Conservation (phyloP, 2,888 invertebrate species). For the Eupsilia transversa region DNA sequence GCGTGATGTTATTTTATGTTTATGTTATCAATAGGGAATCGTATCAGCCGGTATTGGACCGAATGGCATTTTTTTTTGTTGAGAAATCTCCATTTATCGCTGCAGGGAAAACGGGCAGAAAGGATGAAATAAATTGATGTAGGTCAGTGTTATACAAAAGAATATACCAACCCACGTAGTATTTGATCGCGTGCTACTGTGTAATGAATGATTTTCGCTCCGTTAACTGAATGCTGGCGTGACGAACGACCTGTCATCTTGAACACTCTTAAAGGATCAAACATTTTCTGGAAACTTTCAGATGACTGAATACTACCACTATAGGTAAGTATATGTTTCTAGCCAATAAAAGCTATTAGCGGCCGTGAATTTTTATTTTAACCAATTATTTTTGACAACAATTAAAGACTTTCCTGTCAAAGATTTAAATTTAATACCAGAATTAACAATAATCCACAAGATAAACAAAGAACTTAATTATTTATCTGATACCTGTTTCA, state of each 20-base stretch:
- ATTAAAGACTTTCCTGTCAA: background rate
- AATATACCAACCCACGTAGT: background rate
- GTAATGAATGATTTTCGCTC: constrained; percentile 42
- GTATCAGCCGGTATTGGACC: background rate
- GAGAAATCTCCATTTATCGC: background rate
- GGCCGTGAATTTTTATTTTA: background rate
- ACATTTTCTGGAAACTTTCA: constrained; percentile 12
- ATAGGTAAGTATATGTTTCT: constrained; percentile 19
- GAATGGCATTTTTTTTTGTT: background rate
- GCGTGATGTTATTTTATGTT: too few relatives aligned
- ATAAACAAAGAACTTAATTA: constrained; percentile 22
- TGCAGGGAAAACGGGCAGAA: background rate
- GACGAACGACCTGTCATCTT: constrained; percentile 28
- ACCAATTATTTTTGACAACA: background rate
- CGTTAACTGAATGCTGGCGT: constrained; percentile 9
- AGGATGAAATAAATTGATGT: background rate
- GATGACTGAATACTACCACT: background rate
- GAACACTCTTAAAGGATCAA: background rate
- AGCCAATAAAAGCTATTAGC: background rate
- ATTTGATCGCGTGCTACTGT: constrained; percentile 29
- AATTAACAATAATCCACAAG: constrained; percentile 4
- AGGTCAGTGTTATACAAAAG: background rate
- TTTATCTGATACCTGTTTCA: constrained; percentile 24
- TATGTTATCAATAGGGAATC: background rate
- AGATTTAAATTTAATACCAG: background rate